phyloP scores from a whole-genome alignment of 2,888 invertebrate genomes.

The Pecten maximus region DNA sequence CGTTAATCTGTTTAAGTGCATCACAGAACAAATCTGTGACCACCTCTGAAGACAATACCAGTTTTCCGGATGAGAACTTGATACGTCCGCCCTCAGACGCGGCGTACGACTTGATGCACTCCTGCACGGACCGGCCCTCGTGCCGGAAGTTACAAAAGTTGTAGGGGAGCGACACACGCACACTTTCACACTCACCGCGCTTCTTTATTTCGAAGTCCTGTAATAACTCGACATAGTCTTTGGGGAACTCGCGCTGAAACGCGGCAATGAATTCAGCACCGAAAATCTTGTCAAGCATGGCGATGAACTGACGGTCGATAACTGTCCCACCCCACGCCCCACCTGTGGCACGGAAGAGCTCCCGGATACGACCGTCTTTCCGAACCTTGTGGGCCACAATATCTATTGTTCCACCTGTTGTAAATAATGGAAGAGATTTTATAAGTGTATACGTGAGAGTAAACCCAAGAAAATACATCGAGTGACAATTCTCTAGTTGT shows the following conservation, averaged over 20 bases:
- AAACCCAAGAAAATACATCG: no score
- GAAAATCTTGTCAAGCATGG: conserved; percentile 72
- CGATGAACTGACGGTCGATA: conserved; percentile 74
- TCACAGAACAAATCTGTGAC: conserved; percentile 75
- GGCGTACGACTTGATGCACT: conserved; percentile 73
- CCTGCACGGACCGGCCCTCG: conserved; percentile 72
- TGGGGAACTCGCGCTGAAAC: conserved; percentile 73
- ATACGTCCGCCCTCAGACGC: conserved; percentile 67
- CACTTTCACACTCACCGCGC: conserved; percentile 75
- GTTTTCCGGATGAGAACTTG: conserved; percentile 78
- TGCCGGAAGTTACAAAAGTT: conserved; percentile 78
- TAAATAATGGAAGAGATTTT: not conserved
- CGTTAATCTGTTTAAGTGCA: conserved; percentile 71
- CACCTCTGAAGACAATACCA: conserved; percentile 71
- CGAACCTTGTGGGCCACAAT: conserved; percentile 78
- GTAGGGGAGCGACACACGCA: conserved; percentile 76
- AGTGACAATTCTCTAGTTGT: no score
- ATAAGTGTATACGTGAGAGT: not conserved
- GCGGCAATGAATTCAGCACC: conserved; percentile 72
- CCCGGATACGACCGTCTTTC: conserved; percentile 74
- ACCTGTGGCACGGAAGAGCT: conserved; percentile 77
- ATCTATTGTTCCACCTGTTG: conserved; percentile 79
- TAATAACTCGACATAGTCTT: conserved; percentile 75
- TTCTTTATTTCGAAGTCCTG: conserved; percentile 79
- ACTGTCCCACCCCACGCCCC: conserved; percentile 79